Percentiles rank a stretch among this genome's conserved stretches.
phyloP scores from a whole-genome alignment of 2,113 vertebrate species.

The Oncorhynchus kisutch region DNA sequence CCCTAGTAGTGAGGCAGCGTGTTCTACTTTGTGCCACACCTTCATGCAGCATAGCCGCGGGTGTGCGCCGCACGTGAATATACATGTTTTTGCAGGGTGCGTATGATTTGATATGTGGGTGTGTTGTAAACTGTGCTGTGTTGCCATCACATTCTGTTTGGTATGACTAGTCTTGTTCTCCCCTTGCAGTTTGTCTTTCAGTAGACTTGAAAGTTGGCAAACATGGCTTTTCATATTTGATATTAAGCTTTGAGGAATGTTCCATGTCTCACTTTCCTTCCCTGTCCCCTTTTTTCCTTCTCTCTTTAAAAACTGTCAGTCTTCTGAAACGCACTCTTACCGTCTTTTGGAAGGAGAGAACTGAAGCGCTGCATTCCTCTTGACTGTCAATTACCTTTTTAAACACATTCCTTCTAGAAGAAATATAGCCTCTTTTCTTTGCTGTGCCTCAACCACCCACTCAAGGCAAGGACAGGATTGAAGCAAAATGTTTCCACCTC shows the following conservation, averaged over 20 bases:
- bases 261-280: conserved; percentile 16
- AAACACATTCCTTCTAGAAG: conserved; percentile 29
- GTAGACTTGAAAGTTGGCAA: neutral
- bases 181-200: neutral
- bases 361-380: conserved; percentile 21
- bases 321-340: conserved; percentile 15
- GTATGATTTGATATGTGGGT: neutral
- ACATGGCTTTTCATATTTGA: conserved; percentile 30
- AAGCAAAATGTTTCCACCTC: neutral
- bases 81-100: neutral
- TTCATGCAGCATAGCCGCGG: neutral
- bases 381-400: conserved; percentile 12
- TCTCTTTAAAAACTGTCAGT: conserved; percentile 23
- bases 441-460: neutral
- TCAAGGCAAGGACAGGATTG: conserved; percentile 31
- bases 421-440: conserved; percentile 3
- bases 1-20: neutral
- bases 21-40: no score
- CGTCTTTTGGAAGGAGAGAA: conserved; percentile 3
- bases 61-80: neutral
- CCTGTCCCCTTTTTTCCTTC: neutral
- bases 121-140: neutral
- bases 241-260: conserved; percentile 39
- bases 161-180: no score
- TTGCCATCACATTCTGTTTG: neutral